These are phyloP conservation scores for Trematomus bernacchii DNA, from an alignment of 2,797 vertebrate species.

Conservation along the genomic window DNA sequence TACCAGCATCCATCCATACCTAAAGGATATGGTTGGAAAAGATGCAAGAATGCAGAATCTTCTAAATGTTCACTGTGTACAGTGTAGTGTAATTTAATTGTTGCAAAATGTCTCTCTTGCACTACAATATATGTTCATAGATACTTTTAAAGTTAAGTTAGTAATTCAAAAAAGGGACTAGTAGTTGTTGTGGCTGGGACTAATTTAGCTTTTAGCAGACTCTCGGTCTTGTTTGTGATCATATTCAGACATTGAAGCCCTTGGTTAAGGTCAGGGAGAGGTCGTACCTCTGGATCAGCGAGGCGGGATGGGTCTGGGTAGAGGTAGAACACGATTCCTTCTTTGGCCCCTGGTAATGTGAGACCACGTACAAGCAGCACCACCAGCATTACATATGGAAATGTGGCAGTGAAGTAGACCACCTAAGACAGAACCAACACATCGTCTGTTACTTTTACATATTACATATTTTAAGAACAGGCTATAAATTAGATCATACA, in stretches of 20 bases:
- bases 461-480: neutral
- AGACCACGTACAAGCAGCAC: slow-evolving; percentile 94
- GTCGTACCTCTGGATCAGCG: slow-evolving; percentile 85
- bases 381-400: slow-evolving; percentile 94
- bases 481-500: neutral
- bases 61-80: neutral
- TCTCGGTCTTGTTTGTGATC: neutral
- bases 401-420: slow-evolving; percentile 96
- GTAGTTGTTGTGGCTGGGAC: too few species aligned
- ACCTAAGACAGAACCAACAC: slow-evolving; percentile 71
- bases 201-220: neutral
- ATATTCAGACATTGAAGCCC: neutral
- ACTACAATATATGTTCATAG: neutral
- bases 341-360: slow-evolving; percentile 91
- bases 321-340: slow-evolving; percentile 94
- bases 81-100: neutral
- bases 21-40: slow-evolving; percentile 37
- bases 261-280: neutral
- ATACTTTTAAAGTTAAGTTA: too few species aligned
- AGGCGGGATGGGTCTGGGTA: slow-evolving; percentile 94
- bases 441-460: neutral
- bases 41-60: neutral
- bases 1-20: slow-evolving; percentile 91
- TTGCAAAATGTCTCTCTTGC: too few species aligned
- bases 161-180: too few species aligned